These are phyloP conservation scores for Pterostichus niger DNA, from an alignment of 2,888 invertebrate genomes.

Conservation along the genomic window DNA sequence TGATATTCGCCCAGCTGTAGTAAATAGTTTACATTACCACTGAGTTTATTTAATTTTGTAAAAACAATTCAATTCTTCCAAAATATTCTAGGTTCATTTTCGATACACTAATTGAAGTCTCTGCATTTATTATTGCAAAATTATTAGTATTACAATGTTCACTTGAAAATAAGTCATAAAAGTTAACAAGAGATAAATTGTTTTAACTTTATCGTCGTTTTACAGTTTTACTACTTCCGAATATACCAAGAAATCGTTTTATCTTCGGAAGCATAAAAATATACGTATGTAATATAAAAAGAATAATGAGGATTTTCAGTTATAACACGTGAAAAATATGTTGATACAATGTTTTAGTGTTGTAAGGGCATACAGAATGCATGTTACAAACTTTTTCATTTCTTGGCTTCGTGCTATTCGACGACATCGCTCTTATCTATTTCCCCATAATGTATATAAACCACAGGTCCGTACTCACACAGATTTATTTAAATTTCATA, in stretches of 20 bases:
- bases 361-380: conserved; percentile 20
- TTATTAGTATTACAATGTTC: conserved; percentile 3
- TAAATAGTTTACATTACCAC: too few relatives aligned
- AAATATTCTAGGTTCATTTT: neutral
- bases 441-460: conserved; percentile 50
- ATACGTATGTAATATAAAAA: conserved; percentile 19
- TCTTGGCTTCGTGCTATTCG: conserved; percentile 24
- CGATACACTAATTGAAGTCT: conserved; percentile 5
- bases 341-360: conserved; percentile 12
- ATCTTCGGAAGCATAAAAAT: conserved; percentile 18
- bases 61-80: neutral
- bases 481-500: neutral
- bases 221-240: neutral
- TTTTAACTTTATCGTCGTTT: neutral
- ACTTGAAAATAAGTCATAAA: neutral
- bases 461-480: neutral
- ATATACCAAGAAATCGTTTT: neutral
- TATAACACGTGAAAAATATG: conserved; percentile 20
- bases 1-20: too few relatives aligned
- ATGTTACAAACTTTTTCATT: conserved; percentile 7
- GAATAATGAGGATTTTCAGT: neutral
- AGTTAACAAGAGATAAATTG: neutral
- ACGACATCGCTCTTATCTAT: conserved; percentile 45
- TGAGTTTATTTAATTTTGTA: neutral
- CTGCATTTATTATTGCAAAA: conserved; percentile 22